Evolutionary conservation across 1,140 invertebrate genomes (phyloP), one percentile per base, ranked within the genome.

Genomic region (honey bee (Apis mellifera)): DNA sequence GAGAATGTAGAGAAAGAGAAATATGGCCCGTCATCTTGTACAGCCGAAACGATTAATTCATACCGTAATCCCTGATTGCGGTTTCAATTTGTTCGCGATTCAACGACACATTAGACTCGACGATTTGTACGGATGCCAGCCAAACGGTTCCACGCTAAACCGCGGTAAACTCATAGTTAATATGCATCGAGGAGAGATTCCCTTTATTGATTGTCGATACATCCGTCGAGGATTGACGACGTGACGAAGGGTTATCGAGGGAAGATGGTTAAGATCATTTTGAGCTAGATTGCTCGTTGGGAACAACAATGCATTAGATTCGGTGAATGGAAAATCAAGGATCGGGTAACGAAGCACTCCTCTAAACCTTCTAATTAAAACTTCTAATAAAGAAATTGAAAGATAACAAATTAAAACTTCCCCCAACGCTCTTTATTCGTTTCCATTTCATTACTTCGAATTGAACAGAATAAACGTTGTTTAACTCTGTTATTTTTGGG

Each of bases 151-250:
- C 32, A 32, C 32, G 32, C 4, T n/a, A n/a, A 54, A 62, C 50
- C 69, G 48, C 57, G 48, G 48, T 7, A 15, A 9, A 52, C 21
- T 15, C 19, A 1, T 13, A 15, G 17, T 73, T 73, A 79, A 48
- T 23, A 72, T 15, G 42, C 54, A 21, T 17, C 52, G 59, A 9
- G 1, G 19, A 8, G 9, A 32, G 57, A 12, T n/a, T 23, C 23
- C 12, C 17, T 17, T 64, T 21, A 52, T 80, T 60, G 78, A 73
- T 80, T 42, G 55, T 73, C 32, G 78, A 73, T 73, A 15, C 0
- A 32, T 21, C 8, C 8, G 26, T 21, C 9, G 21, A n/a, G 8
- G 9, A n/a, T 50, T 13, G 11, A 26, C 17, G 11, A 62, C 76
- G 19, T 50, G 57, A 71, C 59, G 50, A 21, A 66, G 2, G 7